Evolutionary conservation across 1,140 invertebrate species (phyloP), one percentile per base, ranked within the genome.

Genomic region (Pogonomyrmex barbatus): DNA sequence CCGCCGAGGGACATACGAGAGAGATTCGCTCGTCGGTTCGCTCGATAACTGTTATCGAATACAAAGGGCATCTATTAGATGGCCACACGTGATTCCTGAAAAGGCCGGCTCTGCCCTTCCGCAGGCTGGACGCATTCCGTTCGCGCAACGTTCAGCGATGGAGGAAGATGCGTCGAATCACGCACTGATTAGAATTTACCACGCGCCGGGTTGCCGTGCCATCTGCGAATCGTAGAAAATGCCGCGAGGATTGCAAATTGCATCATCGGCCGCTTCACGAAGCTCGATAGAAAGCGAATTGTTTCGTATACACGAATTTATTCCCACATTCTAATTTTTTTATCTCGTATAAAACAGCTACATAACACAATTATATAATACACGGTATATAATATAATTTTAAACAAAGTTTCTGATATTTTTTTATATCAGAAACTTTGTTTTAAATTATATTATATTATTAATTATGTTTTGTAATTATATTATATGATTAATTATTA

Each of bases 31-130:
- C 30, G 42, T 56, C 5, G 8, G 50, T 54, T 50, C 54, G 67
- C 62, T 56, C 71, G 54, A 33, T 42, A 24, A 79, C 47, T 67
- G 24, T 54, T 81, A 81, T 88, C 54, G 62, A 88, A 50, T 50
- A 12, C 12, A 65, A 60, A 86, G 78, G 56, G 54, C 30, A 30
- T 17, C 39, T 33, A 47, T 75, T 75, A 75, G n/a, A 50, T 14
- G 4, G 45, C 42, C 9, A 33, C n/a, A 54, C 47, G 77, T 12
- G 33, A 39, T 47, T 67, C 17, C n/a, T 65, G 39, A 56, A 52
- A 63, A 39, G 39, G n/a, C 4, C 12, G 47, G 58, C 12, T 10
- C 24, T 58, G 33, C 33, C 42, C 39, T 56, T 45, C 10, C 10
- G 39, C 45, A 58, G 24, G 10, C 10, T 47, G 30, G n/a, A 17